These are phyloP conservation scores for Oryzias melastigma DNA, from an alignment of 2,113 vertebrate species.

Conservation along the genomic window DNA sequence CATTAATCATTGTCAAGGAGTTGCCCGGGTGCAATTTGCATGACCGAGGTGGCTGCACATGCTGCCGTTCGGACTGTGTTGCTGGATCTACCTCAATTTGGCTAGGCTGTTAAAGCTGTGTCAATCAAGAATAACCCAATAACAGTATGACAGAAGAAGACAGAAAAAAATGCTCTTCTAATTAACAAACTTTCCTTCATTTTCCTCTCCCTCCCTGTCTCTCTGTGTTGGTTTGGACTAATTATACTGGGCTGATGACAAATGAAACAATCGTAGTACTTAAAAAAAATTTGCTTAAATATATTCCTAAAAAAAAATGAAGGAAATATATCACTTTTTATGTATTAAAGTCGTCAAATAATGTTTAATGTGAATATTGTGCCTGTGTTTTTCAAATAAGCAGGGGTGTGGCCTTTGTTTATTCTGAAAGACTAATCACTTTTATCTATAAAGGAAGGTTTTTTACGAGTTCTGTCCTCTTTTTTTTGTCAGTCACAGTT, in stretches of 20 bases:
- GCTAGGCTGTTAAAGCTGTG: slow-evolving; percentile 71
- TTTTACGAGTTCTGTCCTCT: background rate
- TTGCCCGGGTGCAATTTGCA: slow-evolving; percentile 96
- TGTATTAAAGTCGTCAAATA: too few relatives aligned
- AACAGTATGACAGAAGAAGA: slow-evolving; percentile 68
- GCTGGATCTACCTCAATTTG: slow-evolving; percentile 82
- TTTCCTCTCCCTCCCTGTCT: slow-evolving; percentile 19
- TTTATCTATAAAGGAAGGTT: slow-evolving; percentile 37
- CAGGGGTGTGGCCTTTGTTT: slow-evolving; percentile 1
- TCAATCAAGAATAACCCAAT: slow-evolving; percentile 79
- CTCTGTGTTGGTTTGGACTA: slow-evolving; percentile 56
- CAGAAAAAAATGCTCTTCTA: slow-evolving; percentile 51
- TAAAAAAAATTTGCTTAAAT: too few relatives aligned
- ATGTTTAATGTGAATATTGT: slow-evolving; percentile 18
- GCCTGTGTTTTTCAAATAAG: slow-evolving; percentile 1
- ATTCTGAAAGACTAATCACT: slow-evolving; percentile 19
- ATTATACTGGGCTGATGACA: slow-evolving; percentile 59
- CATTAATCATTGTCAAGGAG: slow-evolving; percentile 99
- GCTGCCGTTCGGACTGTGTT: slow-evolving; percentile 84
- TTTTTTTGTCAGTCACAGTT: slow-evolving; percentile 48
- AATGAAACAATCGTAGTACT: slow-evolving; percentile 19
- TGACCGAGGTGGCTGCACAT: slow-evolving; percentile 95
- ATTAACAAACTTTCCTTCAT: slow-evolving; percentile 42
- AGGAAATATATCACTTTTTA: too few relatives aligned
- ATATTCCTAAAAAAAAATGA: too few relatives aligned